These are phyloP conservation scores for Zosterops pallidus DNA, from an alignment of 2,113 vertebrate species.

Conservation along the genomic window DNA sequence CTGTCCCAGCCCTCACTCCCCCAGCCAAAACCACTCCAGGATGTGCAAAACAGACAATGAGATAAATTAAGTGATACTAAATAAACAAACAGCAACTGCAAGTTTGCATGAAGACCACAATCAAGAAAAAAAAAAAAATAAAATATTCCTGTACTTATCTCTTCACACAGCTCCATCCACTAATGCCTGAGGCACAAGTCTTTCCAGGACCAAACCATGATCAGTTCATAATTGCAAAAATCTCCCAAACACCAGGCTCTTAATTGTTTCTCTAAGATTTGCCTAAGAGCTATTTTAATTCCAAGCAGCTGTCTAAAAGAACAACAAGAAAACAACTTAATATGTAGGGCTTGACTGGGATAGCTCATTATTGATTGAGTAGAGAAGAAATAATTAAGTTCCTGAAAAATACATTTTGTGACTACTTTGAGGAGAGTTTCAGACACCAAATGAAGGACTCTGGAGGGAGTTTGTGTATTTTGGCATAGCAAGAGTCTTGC, in stretches of 20 bases:
- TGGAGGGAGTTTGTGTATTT: not conserved
- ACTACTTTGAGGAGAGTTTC: not conserved
- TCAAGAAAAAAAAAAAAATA: not conserved
- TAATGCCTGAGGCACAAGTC: not conserved
- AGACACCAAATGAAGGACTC: not conserved
- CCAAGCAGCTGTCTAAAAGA: conserved; percentile 27
- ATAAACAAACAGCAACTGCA: not conserved
- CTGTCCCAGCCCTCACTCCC: not conserved
- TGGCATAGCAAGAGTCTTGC: not conserved
- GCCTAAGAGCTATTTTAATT: conserved; percentile 54
- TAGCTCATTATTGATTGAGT: conserved; percentile 36
- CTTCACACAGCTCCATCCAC: not conserved
- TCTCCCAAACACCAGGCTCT: conserved; percentile 19
- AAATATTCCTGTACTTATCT: conserved; percentile 13
- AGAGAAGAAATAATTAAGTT: not conserved
- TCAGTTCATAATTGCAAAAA: conserved; percentile 31
- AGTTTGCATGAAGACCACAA: not conserved
- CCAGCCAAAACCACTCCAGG: not conserved
- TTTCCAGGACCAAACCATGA: not conserved
- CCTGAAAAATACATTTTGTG: not conserved
- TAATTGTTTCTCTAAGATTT: conserved; percentile 43
- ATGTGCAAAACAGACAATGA: not conserved
- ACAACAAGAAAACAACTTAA: conserved; percentile 24
- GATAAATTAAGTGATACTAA: not conserved
- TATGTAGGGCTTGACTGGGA: not conserved